Evolutionary conservation across 1,140 invertebrate species (phyloP).

Genomic region (Bombus consobrinus): DNA sequence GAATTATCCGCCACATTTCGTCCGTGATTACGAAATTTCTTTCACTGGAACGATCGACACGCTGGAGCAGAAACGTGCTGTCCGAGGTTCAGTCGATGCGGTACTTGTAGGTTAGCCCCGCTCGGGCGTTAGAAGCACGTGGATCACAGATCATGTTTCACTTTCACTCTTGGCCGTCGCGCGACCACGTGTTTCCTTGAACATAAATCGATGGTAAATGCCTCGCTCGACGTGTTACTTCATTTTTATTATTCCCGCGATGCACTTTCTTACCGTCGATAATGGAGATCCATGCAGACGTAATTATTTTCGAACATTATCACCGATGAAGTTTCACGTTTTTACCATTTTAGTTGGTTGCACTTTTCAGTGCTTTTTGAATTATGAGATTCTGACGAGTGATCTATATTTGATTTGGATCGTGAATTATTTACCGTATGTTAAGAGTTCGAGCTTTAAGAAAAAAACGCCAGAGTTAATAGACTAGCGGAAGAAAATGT

Average conservation of each 20-base stretch:
- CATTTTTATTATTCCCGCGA: too few relatives aligned
- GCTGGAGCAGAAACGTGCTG: neutral
- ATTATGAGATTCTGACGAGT: too few relatives aligned
- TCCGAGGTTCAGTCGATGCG: neutral
- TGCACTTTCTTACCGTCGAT: neutral
- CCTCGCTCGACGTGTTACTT: neutral
- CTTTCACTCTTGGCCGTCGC: conserved; percentile 63
- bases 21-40: neutral
- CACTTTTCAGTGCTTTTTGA: too few relatives aligned
- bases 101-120: conserved; percentile 42
- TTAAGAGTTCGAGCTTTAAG: too few relatives aligned
- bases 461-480: too few relatives aligned
- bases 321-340: too few relatives aligned
- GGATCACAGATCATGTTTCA: conserved; percentile 65
- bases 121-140: conserved; percentile 58
- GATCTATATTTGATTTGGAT: too few relatives aligned
- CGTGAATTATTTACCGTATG: too few relatives aligned
- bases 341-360: too few relatives aligned
- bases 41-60: neutral
- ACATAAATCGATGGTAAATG: neutral
- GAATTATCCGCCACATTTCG: neutral
- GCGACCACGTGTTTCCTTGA: conserved; percentile 58
- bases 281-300: neutral
- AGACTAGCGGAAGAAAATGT: too few relatives aligned
- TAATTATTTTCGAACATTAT: neutral